Base-by-base conservation (phyloP, 2,113 vertebrate genomes). In the Suricata suricatta region DNA sequence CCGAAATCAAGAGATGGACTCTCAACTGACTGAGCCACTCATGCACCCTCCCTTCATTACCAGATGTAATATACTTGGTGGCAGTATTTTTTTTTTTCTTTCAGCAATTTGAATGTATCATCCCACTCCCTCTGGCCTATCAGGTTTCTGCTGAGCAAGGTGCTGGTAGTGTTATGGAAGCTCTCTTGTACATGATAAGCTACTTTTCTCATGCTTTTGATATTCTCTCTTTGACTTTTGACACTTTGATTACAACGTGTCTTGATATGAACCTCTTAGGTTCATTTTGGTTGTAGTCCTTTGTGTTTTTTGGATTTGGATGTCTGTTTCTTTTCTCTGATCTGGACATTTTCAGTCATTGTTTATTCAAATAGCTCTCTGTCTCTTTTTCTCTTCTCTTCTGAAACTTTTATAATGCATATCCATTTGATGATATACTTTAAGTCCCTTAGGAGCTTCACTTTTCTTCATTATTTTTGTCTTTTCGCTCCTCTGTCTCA, bases 181-280 rank as follows among this genome's bases (percentile, higher is more conserved):
- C 31, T 77, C 16, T 19, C 19, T 52, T n/a, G 4, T 41, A n/a
- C 10, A 38, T 76, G 68, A n/a, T 47, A 13, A 71, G 35, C 84
- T 38, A 8, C 27, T 89, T 90, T 90, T 85, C 41, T 60, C 35
- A 44, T 50, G 38, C 64, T 93, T 80, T 89, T 35, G 54, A 79
- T 64, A 84, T 77, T 84, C 21, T 96, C 29, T 90, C 23, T 77
- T 69, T 80, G 80, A 74, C 72, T 90, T 93, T 85, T 89, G 72
- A 85, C 90, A 81, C 16, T 83, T 63, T 88, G 64, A 66, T 80
- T 85, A 57, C 54, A 66, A 66, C 17, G 23, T 10, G 3, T 92
- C 52, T 92, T 33, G 25, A 16, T 44, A 2, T 60, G 54, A 27
- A 10, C 54, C 44, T 64, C 52, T 76, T 71, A 31, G 19, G 33